A percentile compares a stretch with the other conserved stretches of the same genome.
phyloP scores from a whole-genome alignment of 2,888 invertebrate species.

The Epistrophella euchroma region DNA sequence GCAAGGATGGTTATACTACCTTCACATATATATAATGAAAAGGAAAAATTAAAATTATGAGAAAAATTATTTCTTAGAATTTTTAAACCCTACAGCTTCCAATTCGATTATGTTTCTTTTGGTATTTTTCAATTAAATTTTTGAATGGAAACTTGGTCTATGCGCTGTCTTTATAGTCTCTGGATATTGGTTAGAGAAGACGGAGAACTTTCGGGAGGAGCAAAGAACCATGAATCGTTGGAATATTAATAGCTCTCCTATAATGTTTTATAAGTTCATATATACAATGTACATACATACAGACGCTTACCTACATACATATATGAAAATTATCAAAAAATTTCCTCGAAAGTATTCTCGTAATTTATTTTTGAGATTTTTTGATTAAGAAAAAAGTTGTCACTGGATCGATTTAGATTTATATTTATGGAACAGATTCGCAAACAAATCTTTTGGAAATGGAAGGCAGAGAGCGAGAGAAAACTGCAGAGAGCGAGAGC shows the following conservation, averaged over 20 bases:
- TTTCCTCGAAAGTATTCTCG: not conserved
- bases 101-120: constrained; percentile 4
- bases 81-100: not conserved
- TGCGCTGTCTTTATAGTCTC: not conserved
- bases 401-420: too few relatives aligned
- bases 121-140: not conserved
- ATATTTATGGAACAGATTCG: too few relatives aligned
- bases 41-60: not conserved
- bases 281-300: not conserved
- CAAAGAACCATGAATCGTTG: not conserved
- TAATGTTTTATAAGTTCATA: not conserved
- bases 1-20: not conserved
- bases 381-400: too few relatives aligned
- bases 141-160: constrained; percentile 3
- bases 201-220: not conserved
- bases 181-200: not conserved
- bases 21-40: not conserved
- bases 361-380: too few relatives aligned
- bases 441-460: too few relatives aligned
- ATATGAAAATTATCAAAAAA: not conserved
- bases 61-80: constrained; percentile 1
- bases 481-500: too few relatives aligned
- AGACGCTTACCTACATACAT: not conserved
- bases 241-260: not conserved
- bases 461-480: too few relatives aligned